Conservation (phyloP, 2,113 vertebrate species). For the Ptychochromis oligacanthus region DNA sequence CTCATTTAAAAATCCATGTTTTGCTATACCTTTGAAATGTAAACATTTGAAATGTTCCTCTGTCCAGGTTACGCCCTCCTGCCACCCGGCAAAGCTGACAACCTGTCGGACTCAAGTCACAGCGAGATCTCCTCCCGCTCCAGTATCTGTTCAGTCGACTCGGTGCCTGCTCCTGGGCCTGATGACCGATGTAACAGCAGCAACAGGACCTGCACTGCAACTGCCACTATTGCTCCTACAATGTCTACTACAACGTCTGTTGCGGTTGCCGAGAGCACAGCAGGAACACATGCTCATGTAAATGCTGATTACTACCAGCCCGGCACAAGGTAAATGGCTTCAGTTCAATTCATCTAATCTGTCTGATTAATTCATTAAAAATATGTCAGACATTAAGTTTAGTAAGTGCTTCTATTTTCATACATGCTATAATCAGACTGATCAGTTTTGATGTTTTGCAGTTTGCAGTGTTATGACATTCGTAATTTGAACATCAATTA, state of each 20-base stretch:
- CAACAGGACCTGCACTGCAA: slow-evolving; percentile 60
- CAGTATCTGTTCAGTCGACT: slow-evolving; percentile 94
- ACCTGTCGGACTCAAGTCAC: slow-evolving; percentile 93
- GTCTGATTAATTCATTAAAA: not conserved
- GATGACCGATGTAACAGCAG: slow-evolving; percentile 80
- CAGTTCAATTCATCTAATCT: not conserved
- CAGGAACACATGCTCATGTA: slow-evolving; percentile 68
- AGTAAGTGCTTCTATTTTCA: not conserved
- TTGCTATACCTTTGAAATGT: not conserved
- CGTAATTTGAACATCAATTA: not conserved
- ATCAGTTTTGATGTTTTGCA: not conserved
- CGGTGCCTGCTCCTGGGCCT: slow-evolving; percentile 79
- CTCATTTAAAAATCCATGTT: not conserved
- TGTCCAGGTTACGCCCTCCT: slow-evolving; percentile 84
- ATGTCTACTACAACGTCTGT: slow-evolving; percentile 32
- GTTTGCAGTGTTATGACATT: not conserved
- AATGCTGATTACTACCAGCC: slow-evolving; percentile 80
- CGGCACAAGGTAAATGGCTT: slow-evolving; percentile 81
- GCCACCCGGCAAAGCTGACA: slow-evolving; percentile 86
- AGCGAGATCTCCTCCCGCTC: slow-evolving; percentile 96
- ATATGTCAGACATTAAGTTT: accelerated
- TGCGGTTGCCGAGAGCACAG: slow-evolving; percentile 68
- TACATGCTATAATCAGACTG: not conserved
- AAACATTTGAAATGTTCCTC: not conserved
- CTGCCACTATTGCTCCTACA: not conserved